phyloP scores from a whole-genome alignment of 2,888 invertebrate genomes.

The Oligia strigilis region DNA sequence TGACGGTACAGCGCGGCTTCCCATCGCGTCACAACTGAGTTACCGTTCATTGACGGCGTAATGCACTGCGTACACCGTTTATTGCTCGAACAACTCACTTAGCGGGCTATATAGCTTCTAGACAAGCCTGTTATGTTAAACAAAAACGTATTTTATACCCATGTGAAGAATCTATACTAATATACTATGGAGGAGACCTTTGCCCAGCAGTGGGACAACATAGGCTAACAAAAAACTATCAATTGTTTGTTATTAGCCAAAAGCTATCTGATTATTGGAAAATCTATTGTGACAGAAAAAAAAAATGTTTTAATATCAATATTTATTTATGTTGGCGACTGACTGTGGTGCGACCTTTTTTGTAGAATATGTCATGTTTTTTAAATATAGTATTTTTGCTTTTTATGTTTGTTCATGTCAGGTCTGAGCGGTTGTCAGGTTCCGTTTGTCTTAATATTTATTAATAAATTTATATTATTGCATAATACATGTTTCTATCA shows the following conservation, averaged over 20 bases:
- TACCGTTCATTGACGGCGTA: conserved; percentile 85
- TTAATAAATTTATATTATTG: too few species aligned
- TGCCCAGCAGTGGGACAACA: not conserved
- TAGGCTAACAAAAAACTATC: not conserved
- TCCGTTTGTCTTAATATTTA: too few species aligned
- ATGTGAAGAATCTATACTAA: not conserved
- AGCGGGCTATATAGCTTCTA: conserved; percentile 56
- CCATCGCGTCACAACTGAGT: conserved; percentile 78
- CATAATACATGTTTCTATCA: too few species aligned
- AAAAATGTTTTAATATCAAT: not conserved
- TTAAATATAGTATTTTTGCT: too few species aligned
- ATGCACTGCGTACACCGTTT: conserved; percentile 82
- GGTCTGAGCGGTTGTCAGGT: too few species aligned
- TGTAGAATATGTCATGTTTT: too few species aligned
- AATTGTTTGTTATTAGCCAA: too few species aligned
- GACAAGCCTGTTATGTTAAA: not conserved
- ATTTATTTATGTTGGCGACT: too few species aligned
- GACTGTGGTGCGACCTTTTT: too few species aligned
- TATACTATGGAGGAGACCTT: not conserved
- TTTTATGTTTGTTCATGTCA: too few species aligned
- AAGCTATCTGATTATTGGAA: not conserved
- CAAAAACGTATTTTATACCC: not conserved
- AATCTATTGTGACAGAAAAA: not conserved
- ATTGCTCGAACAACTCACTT: conserved; percentile 79
- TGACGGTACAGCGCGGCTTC: conserved; percentile 53